Evolutionary conservation across 2,113 vertebrate species (phyloP).

Genomic region (Sisor rabdophorus): DNA sequence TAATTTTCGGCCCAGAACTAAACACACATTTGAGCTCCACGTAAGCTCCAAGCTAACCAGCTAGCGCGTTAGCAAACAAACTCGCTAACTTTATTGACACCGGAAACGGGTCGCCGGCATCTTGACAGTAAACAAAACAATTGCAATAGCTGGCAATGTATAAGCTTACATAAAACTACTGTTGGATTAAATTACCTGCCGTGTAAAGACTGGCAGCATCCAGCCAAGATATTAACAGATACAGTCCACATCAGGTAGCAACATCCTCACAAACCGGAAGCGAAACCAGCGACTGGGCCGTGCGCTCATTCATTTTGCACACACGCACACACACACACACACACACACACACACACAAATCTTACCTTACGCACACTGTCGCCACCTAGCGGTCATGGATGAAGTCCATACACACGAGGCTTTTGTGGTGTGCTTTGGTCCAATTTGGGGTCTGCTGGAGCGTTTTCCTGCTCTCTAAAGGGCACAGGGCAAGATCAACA

Average conservation of each 20-base stretch:
- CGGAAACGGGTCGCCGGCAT: not conserved
- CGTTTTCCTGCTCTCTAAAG: too few species aligned
- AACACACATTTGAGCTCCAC: not conserved
- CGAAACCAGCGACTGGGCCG: not conserved
- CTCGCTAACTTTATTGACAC: not conserved
- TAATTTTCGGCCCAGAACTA: not conserved
- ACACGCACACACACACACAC: not conserved
- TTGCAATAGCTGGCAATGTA: too few species aligned
- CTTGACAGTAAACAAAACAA: not conserved
- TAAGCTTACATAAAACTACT: not conserved
- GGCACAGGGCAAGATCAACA: too few species aligned
- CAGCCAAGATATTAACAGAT: not conserved
- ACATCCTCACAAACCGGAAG: slow-evolving; percentile 9
- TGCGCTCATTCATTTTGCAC: not conserved
- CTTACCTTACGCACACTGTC: not conserved
- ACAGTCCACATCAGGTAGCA: slow-evolving; percentile 7
- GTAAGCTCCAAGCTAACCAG: not conserved
- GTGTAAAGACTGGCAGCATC: slow-evolving; percentile 11
- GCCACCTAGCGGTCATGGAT: not conserved
- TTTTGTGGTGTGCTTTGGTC: too few species aligned
- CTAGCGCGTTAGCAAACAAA: not conserved
- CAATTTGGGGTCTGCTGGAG: too few species aligned
- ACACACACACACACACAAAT: not conserved
- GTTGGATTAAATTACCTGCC: not conserved
- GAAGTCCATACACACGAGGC: too few species aligned